These are phyloP conservation scores for Aphelocoma californica DNA, from an alignment of 2,797 vertebrate species.

Conservation along the genomic window DNA sequence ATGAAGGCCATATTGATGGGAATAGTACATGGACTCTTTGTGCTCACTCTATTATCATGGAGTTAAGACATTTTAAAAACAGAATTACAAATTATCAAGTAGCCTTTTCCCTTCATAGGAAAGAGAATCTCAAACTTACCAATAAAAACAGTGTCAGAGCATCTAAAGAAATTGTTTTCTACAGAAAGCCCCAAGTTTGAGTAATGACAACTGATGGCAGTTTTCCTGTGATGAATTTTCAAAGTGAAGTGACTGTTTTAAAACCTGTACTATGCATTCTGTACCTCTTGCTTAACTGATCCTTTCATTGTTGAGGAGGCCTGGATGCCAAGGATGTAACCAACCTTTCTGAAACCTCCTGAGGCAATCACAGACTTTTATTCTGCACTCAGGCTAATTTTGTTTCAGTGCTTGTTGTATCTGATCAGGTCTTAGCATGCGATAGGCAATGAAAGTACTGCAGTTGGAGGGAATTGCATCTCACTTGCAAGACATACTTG, in stretches of 20 bases:
- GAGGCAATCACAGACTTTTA: background rate
- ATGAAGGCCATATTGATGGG: background rate
- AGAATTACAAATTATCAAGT: background rate
- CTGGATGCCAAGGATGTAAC: background rate
- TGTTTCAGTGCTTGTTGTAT: background rate
- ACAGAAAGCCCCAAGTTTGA: background rate
- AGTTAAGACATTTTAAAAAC: background rate
- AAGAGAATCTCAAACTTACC: background rate
- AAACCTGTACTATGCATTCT: background rate
- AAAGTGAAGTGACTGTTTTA: background rate
- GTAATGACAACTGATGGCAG: background rate
- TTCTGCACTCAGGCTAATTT: background rate
- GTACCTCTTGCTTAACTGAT: background rate
- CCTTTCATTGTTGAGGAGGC: background rate
- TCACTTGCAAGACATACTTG: background rate
- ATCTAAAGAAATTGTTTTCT: background rate
- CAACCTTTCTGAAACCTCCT: background rate
- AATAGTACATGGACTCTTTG: background rate
- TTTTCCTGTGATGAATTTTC: background rate
- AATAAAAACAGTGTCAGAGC: background rate
- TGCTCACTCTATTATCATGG: background rate
- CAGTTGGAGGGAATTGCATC: background rate
- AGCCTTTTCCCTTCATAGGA: background rate
- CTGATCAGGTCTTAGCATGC: background rate
- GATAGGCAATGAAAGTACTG: background rate